Conservation (phyloP, 2,797 vertebrate genomes). For the Syndactyla subalaris region DNA sequence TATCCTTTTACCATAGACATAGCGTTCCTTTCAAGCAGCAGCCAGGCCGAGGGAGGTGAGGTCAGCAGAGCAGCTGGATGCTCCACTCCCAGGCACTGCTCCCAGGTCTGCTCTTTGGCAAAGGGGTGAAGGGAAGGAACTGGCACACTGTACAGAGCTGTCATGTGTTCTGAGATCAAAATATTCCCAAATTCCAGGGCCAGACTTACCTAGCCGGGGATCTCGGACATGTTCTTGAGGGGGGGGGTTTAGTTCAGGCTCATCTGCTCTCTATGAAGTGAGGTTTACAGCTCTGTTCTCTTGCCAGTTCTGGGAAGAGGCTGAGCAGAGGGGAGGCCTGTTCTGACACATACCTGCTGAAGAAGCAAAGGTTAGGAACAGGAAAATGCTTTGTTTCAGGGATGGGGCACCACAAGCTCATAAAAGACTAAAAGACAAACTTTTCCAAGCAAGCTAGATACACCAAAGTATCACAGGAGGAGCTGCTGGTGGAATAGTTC, state of each 20-base stretch:
- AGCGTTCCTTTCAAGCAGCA: neutral
- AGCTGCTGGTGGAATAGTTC: conserved; percentile 28
- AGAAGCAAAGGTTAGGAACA: neutral
- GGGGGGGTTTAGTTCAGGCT: neutral
- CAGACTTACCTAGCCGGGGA: neutral
- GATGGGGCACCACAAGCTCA: neutral
- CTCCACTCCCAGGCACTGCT: neutral
- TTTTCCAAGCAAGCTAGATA: neutral
- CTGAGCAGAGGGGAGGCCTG: neutral
- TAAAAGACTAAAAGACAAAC: neutral
- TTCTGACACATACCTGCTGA: neutral
- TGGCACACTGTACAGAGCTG: neutral
- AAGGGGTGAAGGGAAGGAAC: neutral
- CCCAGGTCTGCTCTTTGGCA: neutral
- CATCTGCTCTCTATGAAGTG: neutral
- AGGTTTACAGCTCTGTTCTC: neutral
- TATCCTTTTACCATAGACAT: neutral
- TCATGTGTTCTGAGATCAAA: neutral
- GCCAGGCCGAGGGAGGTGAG: neutral
- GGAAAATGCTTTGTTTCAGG: conserved; percentile 14
- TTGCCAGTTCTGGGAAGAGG: neutral
- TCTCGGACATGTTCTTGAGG: neutral
- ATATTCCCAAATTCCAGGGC: neutral
- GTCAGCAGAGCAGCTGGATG: neutral
- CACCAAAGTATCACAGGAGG: neutral